Conservation (phyloP, 2,797 vertebrate genomes). For the Brachymystax lenok region DNA sequence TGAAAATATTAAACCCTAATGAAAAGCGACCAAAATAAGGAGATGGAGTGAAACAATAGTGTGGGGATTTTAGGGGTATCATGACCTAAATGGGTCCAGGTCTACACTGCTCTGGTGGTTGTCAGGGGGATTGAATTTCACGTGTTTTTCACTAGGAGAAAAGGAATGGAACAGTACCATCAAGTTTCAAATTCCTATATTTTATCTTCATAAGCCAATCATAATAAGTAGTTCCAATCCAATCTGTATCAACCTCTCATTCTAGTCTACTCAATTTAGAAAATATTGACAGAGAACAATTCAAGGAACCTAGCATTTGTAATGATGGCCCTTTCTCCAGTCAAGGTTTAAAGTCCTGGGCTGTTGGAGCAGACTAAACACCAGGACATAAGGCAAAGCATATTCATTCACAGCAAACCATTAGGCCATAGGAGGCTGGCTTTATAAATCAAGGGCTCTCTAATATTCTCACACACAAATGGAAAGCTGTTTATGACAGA, state of each 20-base stretch:
- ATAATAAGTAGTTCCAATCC: background rate
- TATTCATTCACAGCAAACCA: conserved; percentile 69
- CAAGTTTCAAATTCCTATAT: conserved; percentile 15
- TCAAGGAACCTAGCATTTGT: conserved; percentile 35
- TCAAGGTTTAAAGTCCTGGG: conserved; percentile 23
- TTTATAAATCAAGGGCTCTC: conserved; percentile 69
- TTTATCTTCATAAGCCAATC: conserved; percentile 19
- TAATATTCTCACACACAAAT: conserved; percentile 64
- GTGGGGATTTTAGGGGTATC: background rate
- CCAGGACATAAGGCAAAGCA: conserved; percentile 54
- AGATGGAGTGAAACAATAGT: background rate
- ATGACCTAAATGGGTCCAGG: background rate
- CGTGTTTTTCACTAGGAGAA: background rate
- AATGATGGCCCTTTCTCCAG: conserved; percentile 38
- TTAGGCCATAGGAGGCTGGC: conserved; percentile 57
- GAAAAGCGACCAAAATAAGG: background rate
- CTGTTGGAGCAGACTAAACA: conserved; percentile 46
- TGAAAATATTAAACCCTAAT: background rate
- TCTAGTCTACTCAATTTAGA: conserved; percentile 42
- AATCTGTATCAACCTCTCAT: conserved; percentile 31
- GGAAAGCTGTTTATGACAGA: conserved; percentile 36
- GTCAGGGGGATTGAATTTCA: background rate
- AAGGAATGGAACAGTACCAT: background rate
- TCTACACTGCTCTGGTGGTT: background rate
- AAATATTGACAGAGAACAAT: conserved; percentile 16